Percentiles rank a stretch among this genome's conserved stretches.
Conservation (phyloP, 2,888 invertebrate species). For the Tricholauxania praeusta region DNA sequence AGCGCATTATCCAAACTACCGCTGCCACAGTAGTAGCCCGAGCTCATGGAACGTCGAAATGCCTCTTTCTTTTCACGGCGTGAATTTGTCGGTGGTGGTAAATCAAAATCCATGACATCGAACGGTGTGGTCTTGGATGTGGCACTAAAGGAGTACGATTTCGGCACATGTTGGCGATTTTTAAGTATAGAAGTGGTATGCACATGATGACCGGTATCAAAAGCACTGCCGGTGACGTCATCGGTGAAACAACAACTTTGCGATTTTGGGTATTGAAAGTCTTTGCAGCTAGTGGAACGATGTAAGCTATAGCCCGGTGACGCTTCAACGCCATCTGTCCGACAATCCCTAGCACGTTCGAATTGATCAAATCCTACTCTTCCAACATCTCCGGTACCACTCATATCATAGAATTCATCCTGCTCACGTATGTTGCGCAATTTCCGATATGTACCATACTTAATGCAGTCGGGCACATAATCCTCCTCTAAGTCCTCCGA, state of each 20-base stretch:
- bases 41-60: slow-evolving; percentile 58
- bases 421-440: slow-evolving; percentile 64
- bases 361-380: slow-evolving; percentile 1
- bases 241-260: slow-evolving; percentile 67
- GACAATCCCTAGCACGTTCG: background rate
- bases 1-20: slow-evolving; percentile 57
- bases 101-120: slow-evolving; percentile 66
- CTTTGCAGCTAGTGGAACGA: slow-evolving; percentile 65
- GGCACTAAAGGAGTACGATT: slow-evolving; percentile 67
- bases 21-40: slow-evolving; percentile 57
- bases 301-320: slow-evolving; percentile 59
- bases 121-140: slow-evolving; percentile 65
- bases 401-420: slow-evolving; percentile 56
- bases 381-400: slow-evolving; percentile 7
- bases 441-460: slow-evolving; percentile 60
- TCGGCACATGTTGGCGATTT: slow-evolving; percentile 63
- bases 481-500: slow-evolving; percentile 67
- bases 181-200: slow-evolving; percentile 59
- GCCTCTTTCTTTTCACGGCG: slow-evolving; percentile 64
- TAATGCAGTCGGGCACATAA: slow-evolving; percentile 65
- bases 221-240: slow-evolving; percentile 50
- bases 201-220: slow-evolving; percentile 22
- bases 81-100: slow-evolving; percentile 58
- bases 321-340: slow-evolving; percentile 22
- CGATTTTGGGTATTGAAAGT: slow-evolving; percentile 67